Base-by-base conservation (phyloP, 2,888 invertebrate species). In the Cheilosia variabilis region DNA sequence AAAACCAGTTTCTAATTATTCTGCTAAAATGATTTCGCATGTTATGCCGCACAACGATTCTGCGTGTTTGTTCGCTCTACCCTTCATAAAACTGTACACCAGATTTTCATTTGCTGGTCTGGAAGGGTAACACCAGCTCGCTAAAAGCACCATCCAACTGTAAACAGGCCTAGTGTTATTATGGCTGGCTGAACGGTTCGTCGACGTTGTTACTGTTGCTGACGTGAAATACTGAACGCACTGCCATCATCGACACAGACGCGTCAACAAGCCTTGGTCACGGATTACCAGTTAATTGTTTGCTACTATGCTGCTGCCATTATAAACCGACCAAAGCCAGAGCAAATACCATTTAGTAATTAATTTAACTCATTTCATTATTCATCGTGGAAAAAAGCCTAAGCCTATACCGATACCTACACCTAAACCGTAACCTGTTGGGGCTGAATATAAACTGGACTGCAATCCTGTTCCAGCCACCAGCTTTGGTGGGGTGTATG, bases 341-440 rank as follows among this genome's bases (percentile, higher is more conserved):
- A 24, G 55, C 79, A 84, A 84, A 84, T 62, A 76, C 84, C 53
- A 71, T 75, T 80, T 60, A 69, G 75, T 77, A 86, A 86, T 86
- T 86, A 77, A 86, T 81, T 86, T 86, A 81, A 81, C 62, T 62
- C 68, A 72, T 80, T 80, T 71, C 71, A 80, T 80, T 71, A 84
- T 83, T 73, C 62, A 68, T 66, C 27, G n/a, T 34, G 69, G 41
- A 41, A 19, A 10, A 13, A n/a, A 17, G 13, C 31, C 3, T 13
- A 37, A 52, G 41, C 15, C 13, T 4, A 37, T 13, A 41, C 15
- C 13, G 10, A 37, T 13, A 13, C 37, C 37, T 37, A 47, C n/a
- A 5, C 31, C 7, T 5, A 31, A 17, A 34, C 31, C 13, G 1
- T 6, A 45, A 22, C 17, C 52, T 19, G 43, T 34, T 34, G 65